Conservation (phyloP, 1,140 invertebrate species). For the Drosophila willistoni region DNA sequence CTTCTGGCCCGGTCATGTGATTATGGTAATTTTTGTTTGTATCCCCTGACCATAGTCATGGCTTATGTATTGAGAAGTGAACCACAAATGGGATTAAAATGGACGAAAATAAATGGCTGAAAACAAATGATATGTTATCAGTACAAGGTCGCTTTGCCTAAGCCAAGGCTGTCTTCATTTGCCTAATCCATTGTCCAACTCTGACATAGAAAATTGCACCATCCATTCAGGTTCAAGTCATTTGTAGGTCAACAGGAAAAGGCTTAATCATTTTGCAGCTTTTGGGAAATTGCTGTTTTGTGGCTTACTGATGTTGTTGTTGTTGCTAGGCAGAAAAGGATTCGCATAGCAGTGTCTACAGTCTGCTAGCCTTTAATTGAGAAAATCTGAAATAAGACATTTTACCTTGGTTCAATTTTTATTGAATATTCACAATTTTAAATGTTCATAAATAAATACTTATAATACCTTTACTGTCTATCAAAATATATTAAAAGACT, state of each 20-base stretch:
- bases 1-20: constrained; percentile 5
- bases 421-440: too few species aligned
- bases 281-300: constrained; percentile 10
- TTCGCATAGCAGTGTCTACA: constrained; percentile 3
- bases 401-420: not conserved
- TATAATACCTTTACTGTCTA: too few species aligned
- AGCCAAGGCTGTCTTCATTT: not conserved
- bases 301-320: not conserved
- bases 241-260: not conserved
- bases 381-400: not conserved
- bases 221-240: not conserved
- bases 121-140: not conserved
- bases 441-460: too few species aligned
- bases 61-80: not conserved
- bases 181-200: not conserved
- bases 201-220: constrained; percentile 11
- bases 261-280: constrained; percentile 8
- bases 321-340: not conserved
- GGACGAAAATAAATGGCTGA: not conserved
- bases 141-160: not conserved
- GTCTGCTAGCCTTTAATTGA: not conserved
- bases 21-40: constrained; percentile 15
- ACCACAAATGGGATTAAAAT: not conserved
- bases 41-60: not conserved
- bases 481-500: too few species aligned